Conservation (phyloP, 35 echinoderm and acorn worm species). For the Lytechinus pictus region DNA sequence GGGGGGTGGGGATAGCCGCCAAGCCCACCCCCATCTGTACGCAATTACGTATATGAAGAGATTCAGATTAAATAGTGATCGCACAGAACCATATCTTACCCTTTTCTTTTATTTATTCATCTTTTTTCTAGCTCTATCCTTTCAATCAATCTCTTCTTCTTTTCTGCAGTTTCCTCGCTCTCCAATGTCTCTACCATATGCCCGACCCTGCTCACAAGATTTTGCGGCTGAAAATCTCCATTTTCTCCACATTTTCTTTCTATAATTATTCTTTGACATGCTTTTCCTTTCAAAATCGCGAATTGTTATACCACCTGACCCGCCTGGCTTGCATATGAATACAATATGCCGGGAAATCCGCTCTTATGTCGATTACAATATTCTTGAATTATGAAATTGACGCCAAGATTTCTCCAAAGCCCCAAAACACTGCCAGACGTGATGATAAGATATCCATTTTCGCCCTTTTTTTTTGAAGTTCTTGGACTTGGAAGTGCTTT, state of each 20-base stretch:
- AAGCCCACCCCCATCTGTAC: too few relatives aligned
- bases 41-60: too few relatives aligned
- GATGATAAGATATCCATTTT: not conserved
- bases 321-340: not conserved
- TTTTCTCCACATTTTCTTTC: not conserved
- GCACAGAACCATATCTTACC: too few relatives aligned
- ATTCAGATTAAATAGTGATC: too few relatives aligned
- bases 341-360: not conserved
- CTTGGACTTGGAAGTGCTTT: not conserved
- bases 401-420: not conserved
- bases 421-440: not conserved
- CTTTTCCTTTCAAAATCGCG: not conserved
- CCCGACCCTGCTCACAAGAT: not conserved
- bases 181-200: not conserved
- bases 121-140: too few relatives aligned
- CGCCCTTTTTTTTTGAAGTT: not conserved
- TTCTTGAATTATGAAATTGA: constrained; percentile 5
- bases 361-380: not conserved
- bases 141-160: too few relatives aligned
- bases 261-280: not conserved
- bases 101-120: too few relatives aligned
- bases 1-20: too few relatives aligned
- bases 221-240: not conserved
- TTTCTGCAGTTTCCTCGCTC: not conserved
- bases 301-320: not conserved